These are phyloP conservation scores for Hapalemur alaotrensis DNA, from an alignment of 2,797 vertebrate genomes.

Conservation along the genomic window DNA sequence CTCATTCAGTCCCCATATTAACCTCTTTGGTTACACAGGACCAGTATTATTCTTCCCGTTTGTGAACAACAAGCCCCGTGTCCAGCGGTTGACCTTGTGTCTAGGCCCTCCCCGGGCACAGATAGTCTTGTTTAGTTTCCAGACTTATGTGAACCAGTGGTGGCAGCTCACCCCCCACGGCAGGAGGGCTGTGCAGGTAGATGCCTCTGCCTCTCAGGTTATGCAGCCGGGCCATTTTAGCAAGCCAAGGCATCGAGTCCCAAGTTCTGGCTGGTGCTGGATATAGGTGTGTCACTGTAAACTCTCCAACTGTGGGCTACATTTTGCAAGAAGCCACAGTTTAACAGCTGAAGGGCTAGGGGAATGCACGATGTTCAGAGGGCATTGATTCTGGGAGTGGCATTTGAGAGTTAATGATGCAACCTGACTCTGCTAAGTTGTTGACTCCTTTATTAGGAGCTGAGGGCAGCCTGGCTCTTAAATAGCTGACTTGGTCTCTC, in stretches of 20 bases:
- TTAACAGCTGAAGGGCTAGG: slow-evolving; percentile 52
- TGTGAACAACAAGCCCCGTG: not conserved
- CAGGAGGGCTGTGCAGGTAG: not conserved
- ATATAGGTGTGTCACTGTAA: slow-evolving; percentile 43
- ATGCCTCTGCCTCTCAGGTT: not conserved
- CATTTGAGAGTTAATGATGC: slow-evolving; percentile 59
- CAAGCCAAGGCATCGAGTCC: not conserved
- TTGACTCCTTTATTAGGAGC: slow-evolving; percentile 13
- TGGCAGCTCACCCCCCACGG: not conserved
- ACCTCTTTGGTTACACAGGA: not conserved
- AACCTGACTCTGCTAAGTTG: slow-evolving; percentile 56
- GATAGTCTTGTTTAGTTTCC: not conserved
- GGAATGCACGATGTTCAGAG: slow-evolving; percentile 34
- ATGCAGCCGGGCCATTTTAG: not conserved
- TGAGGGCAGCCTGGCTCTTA: not conserved
- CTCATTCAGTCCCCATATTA: not conserved
- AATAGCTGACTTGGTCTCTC: not conserved
- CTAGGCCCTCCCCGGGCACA: not conserved
- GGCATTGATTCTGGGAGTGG: slow-evolving; percentile 63
- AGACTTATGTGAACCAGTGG: not conserved
- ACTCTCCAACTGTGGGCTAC: slow-evolving; percentile 35
- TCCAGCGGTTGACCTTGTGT: not conserved
- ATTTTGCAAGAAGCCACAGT: slow-evolving; percentile 58
- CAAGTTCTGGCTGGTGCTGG: slow-evolving; percentile 12
- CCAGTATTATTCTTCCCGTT: not conserved